Percentiles rank a stretch among this genome's conserved stretches.
Evolutionary conservation across 2,113 vertebrate species (phyloP).

Genomic region (Laterallus jamaicensis): DNA sequence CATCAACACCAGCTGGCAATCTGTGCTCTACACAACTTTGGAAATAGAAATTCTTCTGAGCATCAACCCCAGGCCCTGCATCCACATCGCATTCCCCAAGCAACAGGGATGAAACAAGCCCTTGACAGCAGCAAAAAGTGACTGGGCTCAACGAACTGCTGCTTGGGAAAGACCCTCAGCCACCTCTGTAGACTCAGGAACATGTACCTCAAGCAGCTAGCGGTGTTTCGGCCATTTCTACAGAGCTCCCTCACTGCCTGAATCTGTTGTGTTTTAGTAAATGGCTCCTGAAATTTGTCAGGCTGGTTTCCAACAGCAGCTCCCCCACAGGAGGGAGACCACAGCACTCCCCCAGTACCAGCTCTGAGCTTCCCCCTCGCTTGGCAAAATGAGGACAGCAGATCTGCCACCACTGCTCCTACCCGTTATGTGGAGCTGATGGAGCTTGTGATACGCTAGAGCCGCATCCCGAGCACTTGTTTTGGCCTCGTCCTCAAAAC

Average conservation of each 20-base stretch:
- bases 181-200: not conserved
- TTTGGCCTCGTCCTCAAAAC: slow-evolving; percentile 90
- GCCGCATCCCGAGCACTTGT: slow-evolving; percentile 90
- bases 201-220: rapidly evolving
- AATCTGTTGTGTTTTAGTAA: not conserved
- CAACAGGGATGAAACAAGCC: not conserved
- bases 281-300: not conserved
- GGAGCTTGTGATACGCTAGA: slow-evolving; percentile 90
- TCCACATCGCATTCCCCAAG: not conserved
- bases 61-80: not conserved
- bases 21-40: not conserved
- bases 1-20: not conserved
- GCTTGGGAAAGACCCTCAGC: not conserved
- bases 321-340: not conserved
- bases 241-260: not conserved
- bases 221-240: not conserved
- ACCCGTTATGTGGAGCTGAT: slow-evolving; percentile 97
- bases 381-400: rapidly evolving
- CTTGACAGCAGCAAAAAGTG: not conserved
- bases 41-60: not conserved
- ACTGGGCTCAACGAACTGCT: not conserved
- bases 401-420: not conserved
- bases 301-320: not conserved
- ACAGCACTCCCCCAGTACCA: not conserved
- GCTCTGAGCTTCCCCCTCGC: not conserved